A percentile compares a stretch with the other conserved stretches of the same genome.
Conservation (phyloP, 1,140 invertebrate species). For the Ceratitis capitata region DNA sequence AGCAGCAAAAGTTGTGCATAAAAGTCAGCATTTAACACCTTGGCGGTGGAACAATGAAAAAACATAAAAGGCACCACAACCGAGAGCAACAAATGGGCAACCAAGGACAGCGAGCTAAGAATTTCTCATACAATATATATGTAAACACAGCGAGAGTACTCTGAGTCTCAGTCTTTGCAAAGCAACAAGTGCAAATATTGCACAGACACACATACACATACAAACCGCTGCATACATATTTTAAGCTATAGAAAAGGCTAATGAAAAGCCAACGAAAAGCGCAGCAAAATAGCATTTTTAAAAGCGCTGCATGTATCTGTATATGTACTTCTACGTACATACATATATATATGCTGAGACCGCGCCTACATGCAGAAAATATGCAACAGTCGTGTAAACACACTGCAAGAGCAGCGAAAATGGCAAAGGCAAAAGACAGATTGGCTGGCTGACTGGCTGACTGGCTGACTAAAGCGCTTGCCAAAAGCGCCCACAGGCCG, state of each 20-base stretch:
- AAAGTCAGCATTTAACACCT: constrained; percentile 24
- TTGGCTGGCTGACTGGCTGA: too few species aligned
- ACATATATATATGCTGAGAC: not conserved
- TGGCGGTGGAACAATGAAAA: not conserved
- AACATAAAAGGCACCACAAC: not conserved
- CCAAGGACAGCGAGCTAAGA: not conserved
- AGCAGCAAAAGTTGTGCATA: not conserved
- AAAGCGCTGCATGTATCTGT: not conserved
- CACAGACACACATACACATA: not conserved
- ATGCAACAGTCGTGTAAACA: not conserved
- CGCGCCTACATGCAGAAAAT: not conserved
- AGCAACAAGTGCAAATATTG: not conserved
- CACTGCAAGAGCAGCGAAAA: not conserved
- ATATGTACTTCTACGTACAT: not conserved
- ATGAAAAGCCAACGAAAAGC: not conserved
- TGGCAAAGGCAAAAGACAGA: not conserved
- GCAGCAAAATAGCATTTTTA: not conserved
- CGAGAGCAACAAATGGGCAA: not conserved
- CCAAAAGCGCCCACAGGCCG: not conserved
- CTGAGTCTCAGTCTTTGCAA: not conserved
- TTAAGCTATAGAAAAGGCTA: too few species aligned
- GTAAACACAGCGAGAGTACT: not conserved
- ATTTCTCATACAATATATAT: not conserved
- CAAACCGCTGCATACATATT: too few species aligned
- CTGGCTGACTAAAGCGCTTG: not conserved